Base-by-base conservation (phyloP, 2,797 vertebrate genomes). In the Bradypodion ventrale region DNA sequence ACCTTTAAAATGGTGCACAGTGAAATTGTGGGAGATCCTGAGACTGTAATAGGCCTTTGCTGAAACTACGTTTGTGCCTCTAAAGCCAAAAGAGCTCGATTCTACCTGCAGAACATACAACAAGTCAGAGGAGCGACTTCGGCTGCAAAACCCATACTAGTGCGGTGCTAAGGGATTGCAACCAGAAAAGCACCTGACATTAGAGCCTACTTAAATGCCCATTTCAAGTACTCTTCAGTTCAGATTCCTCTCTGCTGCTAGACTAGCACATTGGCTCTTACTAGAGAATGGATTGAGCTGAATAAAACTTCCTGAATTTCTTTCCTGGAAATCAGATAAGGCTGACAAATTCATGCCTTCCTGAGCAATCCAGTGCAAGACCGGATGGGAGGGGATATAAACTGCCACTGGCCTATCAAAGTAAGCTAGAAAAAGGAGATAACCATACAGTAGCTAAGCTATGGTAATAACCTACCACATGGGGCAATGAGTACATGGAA, bases 1-100 rank as follows among this genome's bases (percentile, higher is more conserved):
- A 97, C 98, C 86, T 99, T 99, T 97, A 98, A 97, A 97, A 95
- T 97, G 95, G 97, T 99, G 96, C 98, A 99, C 94, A 97, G 95
- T 21, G 97, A 99, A 94, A 97, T 99, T 92, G 96, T 97, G 94
- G 98, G 97, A 75, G 97, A 99, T 95, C 97, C 97, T 23, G 96
- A 97, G 79, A 97, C 96, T 1, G 96, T 95, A 25, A 73, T 97
- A 90, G 96, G 96, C 78, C 96, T 99, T 89, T 99, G 98, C 96
- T 99, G 96, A 97, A 75, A 27, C 75, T 40, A 56, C 69, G 72
- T 56, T 32, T 37, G 4, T 76, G 73, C 49, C 52, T 46, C 0
- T 1, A 19, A 69, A 59, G 35, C 0, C 0, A 1, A 0, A 5
- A 44, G 56, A 85, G 69, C 44, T 75, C 83, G 76, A 49, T 77